phyloP scores from a whole-genome alignment of 2,113 vertebrate species.

The Atractosteus spatula region DNA sequence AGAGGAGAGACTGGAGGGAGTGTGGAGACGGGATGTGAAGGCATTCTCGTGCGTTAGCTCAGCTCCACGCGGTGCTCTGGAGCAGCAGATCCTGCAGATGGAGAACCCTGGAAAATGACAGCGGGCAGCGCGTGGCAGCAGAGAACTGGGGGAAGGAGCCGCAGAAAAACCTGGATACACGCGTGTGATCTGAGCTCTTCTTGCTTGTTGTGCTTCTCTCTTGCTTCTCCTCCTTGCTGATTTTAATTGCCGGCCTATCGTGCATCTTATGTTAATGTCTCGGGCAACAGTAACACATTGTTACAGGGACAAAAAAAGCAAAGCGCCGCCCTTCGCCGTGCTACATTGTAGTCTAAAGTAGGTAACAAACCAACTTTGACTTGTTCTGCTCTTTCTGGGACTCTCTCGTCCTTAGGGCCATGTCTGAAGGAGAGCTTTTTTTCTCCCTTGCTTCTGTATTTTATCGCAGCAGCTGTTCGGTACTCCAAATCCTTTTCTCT shows the following conservation, averaged over 20 bases:
- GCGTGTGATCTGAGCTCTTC: conserved; percentile 26
- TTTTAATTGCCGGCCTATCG: conserved; percentile 54
- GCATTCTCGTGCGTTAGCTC: conserved; percentile 39
- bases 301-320: conserved; percentile 39
- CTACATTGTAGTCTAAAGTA: conserved; percentile 25
- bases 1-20: conserved; percentile 42
- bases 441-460: conserved; percentile 25
- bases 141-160: not conserved
- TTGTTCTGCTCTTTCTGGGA: not conserved
- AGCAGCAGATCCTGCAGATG: conserved; percentile 43
- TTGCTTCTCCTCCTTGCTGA: conserved; percentile 24
- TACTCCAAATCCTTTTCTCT: not conserved
- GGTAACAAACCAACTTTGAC: conserved; percentile 8
- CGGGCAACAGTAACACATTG: conserved; percentile 37
- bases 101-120: not conserved
- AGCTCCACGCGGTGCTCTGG: conserved; percentile 40
- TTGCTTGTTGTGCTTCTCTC: conserved; percentile 16
- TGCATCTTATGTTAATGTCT: conserved; percentile 54
- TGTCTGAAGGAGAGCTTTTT: conserved; percentile 20
- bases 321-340: conserved; percentile 15
- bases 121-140: not conserved
- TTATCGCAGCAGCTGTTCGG: conserved; percentile 16
- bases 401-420: conserved; percentile 37
- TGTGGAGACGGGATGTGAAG: conserved; percentile 47
- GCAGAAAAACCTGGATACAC: not conserved